Base-by-base conservation (phyloP, 2,113 vertebrate species). In the Hippocampus abdominalis region DNA sequence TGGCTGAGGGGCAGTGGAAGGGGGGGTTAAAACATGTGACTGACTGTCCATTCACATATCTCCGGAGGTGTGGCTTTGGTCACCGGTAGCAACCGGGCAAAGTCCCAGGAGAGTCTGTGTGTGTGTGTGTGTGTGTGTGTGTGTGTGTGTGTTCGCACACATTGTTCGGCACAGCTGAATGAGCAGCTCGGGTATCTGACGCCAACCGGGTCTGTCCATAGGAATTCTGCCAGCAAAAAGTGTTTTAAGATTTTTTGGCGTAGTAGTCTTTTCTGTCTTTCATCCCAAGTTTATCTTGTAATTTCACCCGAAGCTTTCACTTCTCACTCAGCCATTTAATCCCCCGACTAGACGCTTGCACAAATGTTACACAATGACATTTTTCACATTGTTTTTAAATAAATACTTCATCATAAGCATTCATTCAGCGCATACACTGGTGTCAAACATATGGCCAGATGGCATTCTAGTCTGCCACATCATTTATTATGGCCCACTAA, bases 11-110 rank as follows among this genome's bases (percentile, higher is more conserved):
- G 61, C 32, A 74, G 44, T 48, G 59, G 23, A 27, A 36, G 67
- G 59, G 29, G 59, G 72, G 64, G 59, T 60, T 16, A 7, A 59
- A 49, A 73, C 81, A 81, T 44, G 81, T 83, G 87, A 90, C 69
- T 66, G 27, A 67, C 69, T 60, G 78, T 67, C 86, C 83, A 90
- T 91, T 90, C 82, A 91, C 77, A 87, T 81, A 81, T 88, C 76
- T 80, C 42, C 7, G 79, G 85, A 87, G 90, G 90, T 77, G 89
- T 86, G 88, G 86, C 78, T 77, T 71, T 66, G 54, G 86, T 89
- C 46, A 77, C 81, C 32, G 74, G 57, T 89, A 71, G 86, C 87
- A 91, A 90, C 88, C 61, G 64, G 82, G 81, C 81, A 77, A 76
- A 79, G 81, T 84, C 78, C 84, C 79, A 83, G 64, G 8, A 62